These are phyloP conservation scores for Fringilla coelebs DNA, from an alignment of 2,797 vertebrate genomes.

Conservation along the genomic window DNA sequence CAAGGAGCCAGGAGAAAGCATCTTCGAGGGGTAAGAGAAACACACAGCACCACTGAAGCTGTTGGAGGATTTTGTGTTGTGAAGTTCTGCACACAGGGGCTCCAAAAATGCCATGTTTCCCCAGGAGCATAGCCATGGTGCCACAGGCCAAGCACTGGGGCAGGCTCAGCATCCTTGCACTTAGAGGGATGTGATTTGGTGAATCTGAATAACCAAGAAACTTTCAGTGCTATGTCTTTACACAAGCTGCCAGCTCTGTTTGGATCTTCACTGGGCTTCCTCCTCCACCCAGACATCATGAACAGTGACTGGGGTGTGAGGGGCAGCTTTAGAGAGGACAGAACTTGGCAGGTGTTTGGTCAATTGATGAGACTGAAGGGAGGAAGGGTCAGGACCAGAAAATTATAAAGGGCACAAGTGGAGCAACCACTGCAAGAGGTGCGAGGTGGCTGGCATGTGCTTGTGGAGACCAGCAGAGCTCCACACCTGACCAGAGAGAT, in stretches of 20 bases:
- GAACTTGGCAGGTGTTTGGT: neutral
- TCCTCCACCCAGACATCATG: neutral
- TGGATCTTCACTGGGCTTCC: neutral
- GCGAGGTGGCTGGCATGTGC: neutral
- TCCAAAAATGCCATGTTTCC: fast-evolving
- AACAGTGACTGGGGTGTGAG: neutral
- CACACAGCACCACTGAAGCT: neutral
- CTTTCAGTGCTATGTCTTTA: neutral
- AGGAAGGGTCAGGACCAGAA: neutral
- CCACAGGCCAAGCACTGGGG: fast-evolving
- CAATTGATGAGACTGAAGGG: neutral
- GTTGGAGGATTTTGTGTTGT: neutral
- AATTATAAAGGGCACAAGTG: neutral
- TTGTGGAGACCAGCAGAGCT: neutral
- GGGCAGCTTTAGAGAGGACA: neutral
- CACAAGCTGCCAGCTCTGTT: neutral
- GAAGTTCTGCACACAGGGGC: fast-evolving
- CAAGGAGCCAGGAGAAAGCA: neutral
- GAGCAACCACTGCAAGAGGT: neutral
- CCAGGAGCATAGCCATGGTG: fast-evolving
- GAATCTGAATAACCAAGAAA: neutral
- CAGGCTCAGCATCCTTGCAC: neutral
- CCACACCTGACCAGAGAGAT: neutral
- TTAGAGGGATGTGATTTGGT: neutral
- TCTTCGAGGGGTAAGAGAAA: neutral